Conservation (phyloP, 2,797 vertebrate species). For the Hyperoplus lanceolatus region DNA sequence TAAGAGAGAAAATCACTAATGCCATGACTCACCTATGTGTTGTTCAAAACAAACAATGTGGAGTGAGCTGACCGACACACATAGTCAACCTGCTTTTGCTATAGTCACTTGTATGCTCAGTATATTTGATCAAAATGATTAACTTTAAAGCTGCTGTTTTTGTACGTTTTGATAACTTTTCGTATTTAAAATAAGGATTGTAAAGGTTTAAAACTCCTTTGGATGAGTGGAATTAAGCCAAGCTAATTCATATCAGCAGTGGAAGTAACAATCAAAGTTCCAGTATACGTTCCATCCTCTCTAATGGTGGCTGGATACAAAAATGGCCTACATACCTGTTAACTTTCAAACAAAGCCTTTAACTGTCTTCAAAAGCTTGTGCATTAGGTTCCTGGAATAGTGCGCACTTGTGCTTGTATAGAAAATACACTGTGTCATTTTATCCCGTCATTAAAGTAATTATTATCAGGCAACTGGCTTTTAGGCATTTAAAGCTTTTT, state of each 20-base stretch:
- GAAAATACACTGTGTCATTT: neutral
- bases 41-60: neutral
- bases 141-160: neutral
- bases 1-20: conserved; percentile 4
- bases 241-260: neutral
- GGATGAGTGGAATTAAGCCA: neutral
- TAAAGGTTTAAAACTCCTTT: neutral
- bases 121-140: neutral
- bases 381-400: neutral
- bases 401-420: too few species aligned
- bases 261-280: neutral
- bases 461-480: neutral
- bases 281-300: neutral
- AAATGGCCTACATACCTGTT: too few species aligned
- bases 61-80: neutral
- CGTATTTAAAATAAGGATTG: neutral
- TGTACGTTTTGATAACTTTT: neutral
- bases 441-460: neutral
- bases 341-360: neutral
- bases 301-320: neutral
- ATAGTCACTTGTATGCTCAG: neutral
- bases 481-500: neutral
- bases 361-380: neutral
- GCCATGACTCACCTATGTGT: neutral
- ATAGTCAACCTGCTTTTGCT: neutral